Conservation (phyloP, 2,113 vertebrate species). For the Cryptotis parvus region DNA sequence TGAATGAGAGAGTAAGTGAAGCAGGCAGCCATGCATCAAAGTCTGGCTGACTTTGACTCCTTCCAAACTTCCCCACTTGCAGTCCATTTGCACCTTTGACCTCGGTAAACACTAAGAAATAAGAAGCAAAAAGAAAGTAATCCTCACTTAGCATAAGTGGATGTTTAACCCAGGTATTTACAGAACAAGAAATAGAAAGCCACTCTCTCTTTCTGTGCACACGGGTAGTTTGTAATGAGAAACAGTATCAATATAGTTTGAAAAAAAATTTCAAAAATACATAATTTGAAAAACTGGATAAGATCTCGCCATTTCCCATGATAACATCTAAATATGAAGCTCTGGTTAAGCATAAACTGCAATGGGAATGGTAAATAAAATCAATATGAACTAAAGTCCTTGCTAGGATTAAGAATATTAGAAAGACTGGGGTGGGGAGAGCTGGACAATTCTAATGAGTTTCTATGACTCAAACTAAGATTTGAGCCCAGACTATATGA, state of each 20-base stretch:
- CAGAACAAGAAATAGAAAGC: slow-evolving; percentile 9
- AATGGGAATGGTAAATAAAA: neutral
- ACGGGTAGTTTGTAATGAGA: neutral
- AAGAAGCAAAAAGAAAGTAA: neutral
- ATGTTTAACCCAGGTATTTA: neutral
- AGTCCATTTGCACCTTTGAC: neutral
- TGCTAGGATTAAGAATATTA: neutral
- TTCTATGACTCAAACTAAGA: neutral
- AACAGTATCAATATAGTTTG: neutral
- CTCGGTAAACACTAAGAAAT: slow-evolving; percentile 1
- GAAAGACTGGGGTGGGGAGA: neutral
- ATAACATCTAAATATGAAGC: neutral
- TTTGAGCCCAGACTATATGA: neutral
- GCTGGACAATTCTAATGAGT: neutral
- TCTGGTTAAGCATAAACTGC: neutral
- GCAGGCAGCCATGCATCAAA: neutral
- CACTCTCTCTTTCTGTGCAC: neutral
- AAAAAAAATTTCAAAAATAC: neutral
- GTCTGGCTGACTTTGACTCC: neutral
- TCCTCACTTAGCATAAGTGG: neutral
- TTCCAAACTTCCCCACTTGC: neutral
- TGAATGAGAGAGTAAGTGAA: neutral
- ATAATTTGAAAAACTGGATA: no score
- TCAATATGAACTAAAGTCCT: neutral
- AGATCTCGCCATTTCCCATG: neutral